Conservation (phyloP, 2,888 invertebrate species). For the Lumbricus terrestris region DNA sequence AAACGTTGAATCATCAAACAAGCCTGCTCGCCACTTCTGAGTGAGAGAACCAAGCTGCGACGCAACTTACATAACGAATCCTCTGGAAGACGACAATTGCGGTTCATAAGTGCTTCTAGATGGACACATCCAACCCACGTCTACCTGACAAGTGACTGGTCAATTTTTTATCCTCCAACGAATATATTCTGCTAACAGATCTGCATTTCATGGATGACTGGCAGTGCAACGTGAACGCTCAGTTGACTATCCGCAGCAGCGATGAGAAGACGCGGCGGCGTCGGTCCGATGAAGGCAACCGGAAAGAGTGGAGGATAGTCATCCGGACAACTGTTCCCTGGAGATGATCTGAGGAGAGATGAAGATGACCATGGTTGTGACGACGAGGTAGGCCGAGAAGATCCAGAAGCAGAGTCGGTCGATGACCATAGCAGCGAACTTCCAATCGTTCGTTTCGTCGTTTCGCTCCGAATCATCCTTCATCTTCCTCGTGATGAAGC, state of each 20-base stretch:
- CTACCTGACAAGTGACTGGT: background rate
- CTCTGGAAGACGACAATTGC: background rate
- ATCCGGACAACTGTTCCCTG: background rate
- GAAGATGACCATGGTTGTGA: constrained; percentile 39
- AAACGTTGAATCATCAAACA: background rate
- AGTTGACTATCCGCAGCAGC: too few species aligned
- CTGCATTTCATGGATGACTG: too few species aligned
- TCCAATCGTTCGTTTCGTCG: constrained; percentile 39
- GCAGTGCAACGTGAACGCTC: too few species aligned
- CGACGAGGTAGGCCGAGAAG: constrained; percentile 37
- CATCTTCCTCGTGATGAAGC: constrained; percentile 44
- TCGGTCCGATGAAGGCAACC: too few species aligned
- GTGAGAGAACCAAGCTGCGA: background rate
- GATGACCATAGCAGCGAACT: constrained; percentile 41
- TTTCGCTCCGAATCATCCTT: constrained; percentile 37
- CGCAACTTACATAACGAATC: background rate
- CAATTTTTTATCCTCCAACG: background rate
- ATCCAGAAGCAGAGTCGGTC: constrained; percentile 41
- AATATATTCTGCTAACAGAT: too few species aligned
- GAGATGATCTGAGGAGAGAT: constrained; percentile 29
- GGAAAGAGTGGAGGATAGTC: background rate
- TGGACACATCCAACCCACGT: background rate
- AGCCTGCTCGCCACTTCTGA: background rate
- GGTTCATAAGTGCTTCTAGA: too few species aligned
- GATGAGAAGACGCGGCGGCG: too few species aligned